A percentile compares a stretch with the other conserved stretches of the same genome.
Evolutionary conservation across 1,140 invertebrate genomes (phyloP).

Genomic region (Campodea augens): DNA sequence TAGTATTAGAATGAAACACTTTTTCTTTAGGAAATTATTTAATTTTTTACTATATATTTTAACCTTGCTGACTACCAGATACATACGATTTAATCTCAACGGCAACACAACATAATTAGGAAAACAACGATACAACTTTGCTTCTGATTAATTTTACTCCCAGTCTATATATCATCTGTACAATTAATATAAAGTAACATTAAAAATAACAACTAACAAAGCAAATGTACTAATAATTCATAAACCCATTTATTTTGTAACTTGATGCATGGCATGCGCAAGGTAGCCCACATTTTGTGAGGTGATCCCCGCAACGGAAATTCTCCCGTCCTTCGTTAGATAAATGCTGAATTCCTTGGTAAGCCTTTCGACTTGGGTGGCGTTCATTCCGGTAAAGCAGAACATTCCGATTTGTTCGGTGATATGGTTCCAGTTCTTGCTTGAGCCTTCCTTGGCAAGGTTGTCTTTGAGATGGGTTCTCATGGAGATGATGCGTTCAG

Average conservation of each 20-base stretch:
- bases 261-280: conserved; percentile 72
- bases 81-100: no score
- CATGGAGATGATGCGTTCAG: conserved; percentile 88
- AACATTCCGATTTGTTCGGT: conserved; percentile 99
- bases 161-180: no score
- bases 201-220: no score
- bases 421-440: conserved; percentile 80
- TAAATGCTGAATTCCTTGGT: conserved; percentile 90
- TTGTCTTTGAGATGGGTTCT: conserved; percentile 53
- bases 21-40: no score
- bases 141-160: no score
- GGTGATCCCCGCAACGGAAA: conserved; percentile 93
- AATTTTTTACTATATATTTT: no score
- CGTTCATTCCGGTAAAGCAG: conserved; percentile 87
- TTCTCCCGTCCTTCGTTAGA: conserved; percentile 94
- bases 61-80: no score
- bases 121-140: no score
- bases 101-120: no score
- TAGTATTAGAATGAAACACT: no score
- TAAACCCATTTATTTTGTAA: conserved; percentile 72
- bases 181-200: no score
- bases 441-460: conserved; percentile 69
- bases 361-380: conserved; percentile 71
- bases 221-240: no score
- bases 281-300: conserved; percentile 91